Evolutionary conservation across 2,113 vertebrate species (phyloP).

Genomic region (Geococcyx californianus): DNA sequence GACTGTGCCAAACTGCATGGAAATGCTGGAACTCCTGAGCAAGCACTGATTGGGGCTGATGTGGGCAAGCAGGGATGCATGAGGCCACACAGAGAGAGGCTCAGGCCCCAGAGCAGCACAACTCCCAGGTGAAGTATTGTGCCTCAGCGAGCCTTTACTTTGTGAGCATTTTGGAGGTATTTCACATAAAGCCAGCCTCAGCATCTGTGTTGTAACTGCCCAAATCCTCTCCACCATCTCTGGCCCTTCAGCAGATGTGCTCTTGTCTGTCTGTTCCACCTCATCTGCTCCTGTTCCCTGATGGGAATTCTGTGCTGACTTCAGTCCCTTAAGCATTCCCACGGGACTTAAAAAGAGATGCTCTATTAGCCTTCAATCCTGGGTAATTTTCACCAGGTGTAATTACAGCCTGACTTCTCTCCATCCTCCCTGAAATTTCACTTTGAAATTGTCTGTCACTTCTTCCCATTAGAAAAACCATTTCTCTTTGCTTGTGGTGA

Average conservation of each 20-base stretch:
- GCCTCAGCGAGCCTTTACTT: not conserved
- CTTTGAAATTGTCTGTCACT: not conserved
- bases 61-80: accelerated
- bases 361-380: not conserved
- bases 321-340: not conserved
- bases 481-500: not conserved
- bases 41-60: not conserved
- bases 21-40: not conserved
- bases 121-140: accelerated
- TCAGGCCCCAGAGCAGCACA: not conserved
- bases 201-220: accelerated
- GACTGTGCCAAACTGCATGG: not conserved
- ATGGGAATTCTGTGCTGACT: not conserved
- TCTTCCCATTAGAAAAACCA: not conserved
- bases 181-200: not conserved
- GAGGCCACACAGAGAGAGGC: not conserved
- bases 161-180: not conserved
- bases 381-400: not conserved
- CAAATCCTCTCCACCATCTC: not conserved
- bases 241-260: not conserved
- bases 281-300: accelerated
- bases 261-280: not conserved
- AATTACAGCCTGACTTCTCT: conserved; percentile 30
- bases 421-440: not conserved
- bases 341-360: not conserved